These are phyloP conservation scores for Lithobates pipiens DNA, from an alignment of 2,797 vertebrate species.

Conservation along the genomic window DNA sequence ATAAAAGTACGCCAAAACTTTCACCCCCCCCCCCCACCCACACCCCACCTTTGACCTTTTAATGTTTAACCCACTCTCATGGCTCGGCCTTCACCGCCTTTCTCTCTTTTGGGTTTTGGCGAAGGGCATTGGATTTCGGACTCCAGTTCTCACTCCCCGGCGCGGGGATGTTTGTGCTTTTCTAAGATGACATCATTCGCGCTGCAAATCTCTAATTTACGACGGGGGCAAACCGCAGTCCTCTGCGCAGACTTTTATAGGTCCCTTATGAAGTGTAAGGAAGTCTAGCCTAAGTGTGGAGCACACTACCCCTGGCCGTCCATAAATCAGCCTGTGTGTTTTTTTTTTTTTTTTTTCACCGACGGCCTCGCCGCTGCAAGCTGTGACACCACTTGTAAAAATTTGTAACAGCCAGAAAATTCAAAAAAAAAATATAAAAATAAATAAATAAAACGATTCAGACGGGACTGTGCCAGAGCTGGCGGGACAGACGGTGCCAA, in stretches of 20 bases:
- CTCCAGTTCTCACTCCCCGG: background rate
- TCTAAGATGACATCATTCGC: constrained; percentile 32
- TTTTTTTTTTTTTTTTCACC: no score
- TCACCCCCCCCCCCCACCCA: no score
- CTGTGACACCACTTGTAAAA: constrained; percentile 55
- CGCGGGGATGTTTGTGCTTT: constrained; percentile 30
- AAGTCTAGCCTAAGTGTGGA: constrained; percentile 58
- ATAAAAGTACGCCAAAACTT: no score
- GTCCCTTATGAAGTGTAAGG: constrained; percentile 46
- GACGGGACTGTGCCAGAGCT: constrained; percentile 15
- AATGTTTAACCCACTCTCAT: background rate
- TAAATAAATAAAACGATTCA: background rate
- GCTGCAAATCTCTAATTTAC: constrained; percentile 49
- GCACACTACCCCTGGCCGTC: constrained; percentile 30
- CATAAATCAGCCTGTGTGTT: constrained; percentile 52
- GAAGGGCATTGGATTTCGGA: background rate
- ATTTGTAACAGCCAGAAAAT: constrained; percentile 23
- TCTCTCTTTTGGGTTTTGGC: background rate
- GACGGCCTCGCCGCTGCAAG: constrained; percentile 36
- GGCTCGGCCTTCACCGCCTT: background rate
- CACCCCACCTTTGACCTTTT: no score
- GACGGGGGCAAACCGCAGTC: constrained; percentile 24
- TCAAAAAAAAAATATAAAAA: no score
- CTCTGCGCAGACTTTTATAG: constrained; percentile 47
- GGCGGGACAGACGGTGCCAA: constrained; percentile 29